Evolutionary conservation across 2,888 invertebrate species (phyloP).

Genomic region (Diarsia rubi): DNA sequence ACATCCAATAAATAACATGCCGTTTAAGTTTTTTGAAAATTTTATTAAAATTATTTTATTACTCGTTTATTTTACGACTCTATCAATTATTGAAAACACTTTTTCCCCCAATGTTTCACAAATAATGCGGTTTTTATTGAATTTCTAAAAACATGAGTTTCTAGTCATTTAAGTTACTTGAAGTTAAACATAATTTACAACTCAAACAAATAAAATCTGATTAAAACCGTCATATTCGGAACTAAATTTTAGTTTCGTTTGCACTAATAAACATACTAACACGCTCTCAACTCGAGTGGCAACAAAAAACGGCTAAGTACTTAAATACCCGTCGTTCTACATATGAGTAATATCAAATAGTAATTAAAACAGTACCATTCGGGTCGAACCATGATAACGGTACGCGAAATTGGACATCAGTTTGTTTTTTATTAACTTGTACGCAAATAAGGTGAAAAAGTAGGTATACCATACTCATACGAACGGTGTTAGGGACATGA

Average conservation of each 20-base stretch:
- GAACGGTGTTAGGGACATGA: not conserved
- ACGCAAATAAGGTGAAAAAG: not conserved
- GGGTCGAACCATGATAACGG: conserved; percentile 46
- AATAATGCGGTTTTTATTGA: not conserved
- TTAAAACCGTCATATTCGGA: conserved; percentile 22
- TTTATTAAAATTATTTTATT: conserved; percentile 13
- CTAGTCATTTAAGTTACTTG: not conserved
- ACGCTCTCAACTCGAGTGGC: conserved; percentile 2
- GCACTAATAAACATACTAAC: conserved; percentile 53
- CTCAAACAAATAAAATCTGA: conserved; percentile 17
- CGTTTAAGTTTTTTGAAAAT: conserved; percentile 11
- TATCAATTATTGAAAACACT: not conserved
- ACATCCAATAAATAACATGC: conserved; percentile 10
- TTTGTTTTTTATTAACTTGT: conserved; percentile 34
- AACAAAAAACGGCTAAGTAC: conserved; percentile 39
- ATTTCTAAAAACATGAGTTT: not conserved
- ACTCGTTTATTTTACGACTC: conserved; percentile 9
- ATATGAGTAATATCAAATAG: conserved; percentile 50
- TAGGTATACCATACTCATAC: too few species aligned
- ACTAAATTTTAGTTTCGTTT: conserved; percentile 41
- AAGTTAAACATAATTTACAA: not conserved
- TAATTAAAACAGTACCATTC: conserved; percentile 57
- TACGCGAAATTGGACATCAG: conserved; percentile 36
- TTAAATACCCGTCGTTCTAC: conserved; percentile 35
- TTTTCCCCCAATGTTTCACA: not conserved